Evolutionary conservation across 2,797 vertebrate genomes (phyloP), one percentile per base, ranked within the genome.

Genomic region (Leptodactylus fallax): DNA sequence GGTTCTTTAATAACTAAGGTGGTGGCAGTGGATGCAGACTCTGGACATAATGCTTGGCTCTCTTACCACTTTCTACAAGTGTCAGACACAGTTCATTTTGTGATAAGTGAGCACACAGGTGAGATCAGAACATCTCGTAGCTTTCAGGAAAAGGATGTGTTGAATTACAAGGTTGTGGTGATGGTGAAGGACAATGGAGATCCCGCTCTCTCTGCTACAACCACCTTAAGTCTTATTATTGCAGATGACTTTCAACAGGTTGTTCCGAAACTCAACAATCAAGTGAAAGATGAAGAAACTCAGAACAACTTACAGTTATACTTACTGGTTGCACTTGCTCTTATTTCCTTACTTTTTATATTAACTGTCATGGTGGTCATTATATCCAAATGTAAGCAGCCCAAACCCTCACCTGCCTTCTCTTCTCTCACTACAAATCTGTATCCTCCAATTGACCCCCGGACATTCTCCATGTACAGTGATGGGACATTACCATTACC

Each of bases 11-110:
- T 74, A 45, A 21, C 71, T 74, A 74, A 74, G 9, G 17, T 74
- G 17, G 71, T 74, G 93, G 93, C 93, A 0, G 89, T 90, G 23
- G 93, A 94, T 49, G 90, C 90, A 0, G 94, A 94, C 85, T 92
- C 92, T 0, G 92, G 93, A 56, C 92, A 93, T 85, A 94, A 94
- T 0, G 91, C 91, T 69, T 93, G 93, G 90, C 89, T 93, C 53
- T 92, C 91, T 3, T 92, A 92, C 47, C 90, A 92, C 8, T 71
- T 93, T 51, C 81, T 91, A n/a, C 91, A 91, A 69, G 90, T 90
- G 58, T 90, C 90, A 16, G 92, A 93, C 0, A 85, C 85, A 0
- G 76, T 77, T 0, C 87, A 91, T 3, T 92, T 93, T 89, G 90
- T 79, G 16, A 53, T 90, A 65, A 7, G 83, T 86, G 61, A 85